Evolutionary conservation across 2,888 invertebrate genomes (phyloP), one percentile per base, ranked within the genome.

Genomic region (Synanthedon myopaeformis): DNA sequence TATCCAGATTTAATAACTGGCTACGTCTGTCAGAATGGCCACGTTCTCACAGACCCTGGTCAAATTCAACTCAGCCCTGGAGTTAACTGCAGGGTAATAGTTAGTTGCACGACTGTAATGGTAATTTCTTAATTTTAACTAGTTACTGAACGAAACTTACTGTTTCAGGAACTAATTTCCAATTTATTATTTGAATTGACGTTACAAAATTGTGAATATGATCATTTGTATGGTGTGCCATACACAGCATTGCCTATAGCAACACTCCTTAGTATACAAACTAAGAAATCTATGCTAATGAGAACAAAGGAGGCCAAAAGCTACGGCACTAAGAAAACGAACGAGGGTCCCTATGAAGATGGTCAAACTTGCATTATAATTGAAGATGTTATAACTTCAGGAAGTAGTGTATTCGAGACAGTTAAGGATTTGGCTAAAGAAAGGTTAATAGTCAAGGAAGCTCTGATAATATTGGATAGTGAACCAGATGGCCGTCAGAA

Each of bases 231-330:
- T 78, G 98, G 98, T 2, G 98, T 98, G 0, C 99, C 99, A 0
- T 99, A 99, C 66, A 98, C 98, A 3, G 99, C 99, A 2, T 82
- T 99, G 53, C 98, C 99, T 0, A 90, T 99, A 55, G 97, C 98
- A 0, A 96, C 98, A 0, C 88, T 96, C 49, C 90, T 96, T 6
- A 93, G 95, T 3, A 82, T 92, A 3, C 89, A 92, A 61, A 90
- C 92, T 1, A 88, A 91, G 42, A 89, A 92, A 55, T 95, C 97
- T 0, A 97, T 98, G 97, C 82, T 98, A 28, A 93, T 98, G 76
- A 89, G 96, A 55, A 88, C 99, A 49, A 98, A 98, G 76, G 98
- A 99, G 86, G 92, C 93, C 0, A 99, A 99, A 81, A 90, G 91
- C 1, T 97, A 99, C 74, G 99, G 99, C 0, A 98, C 98, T 0